phyloP scores from a whole-genome alignment of 2,797 vertebrate species.

The Argentina silus region DNA sequence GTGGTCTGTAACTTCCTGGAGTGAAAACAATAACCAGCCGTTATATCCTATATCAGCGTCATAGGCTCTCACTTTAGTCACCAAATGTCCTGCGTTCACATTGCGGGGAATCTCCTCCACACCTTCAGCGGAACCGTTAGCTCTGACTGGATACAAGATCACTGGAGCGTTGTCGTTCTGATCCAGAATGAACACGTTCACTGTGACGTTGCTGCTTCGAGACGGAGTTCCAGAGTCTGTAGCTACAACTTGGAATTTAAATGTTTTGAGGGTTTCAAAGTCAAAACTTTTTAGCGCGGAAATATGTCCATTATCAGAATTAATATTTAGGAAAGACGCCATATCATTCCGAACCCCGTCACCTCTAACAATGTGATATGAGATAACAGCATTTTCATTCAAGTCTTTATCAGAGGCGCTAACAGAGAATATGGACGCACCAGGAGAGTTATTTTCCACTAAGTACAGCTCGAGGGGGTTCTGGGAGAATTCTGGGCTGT shows the following conservation, averaged over 20 bases:
- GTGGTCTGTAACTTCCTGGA: slow-evolving; percentile 20
- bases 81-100: slow-evolving; percentile 28
- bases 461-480: slow-evolving; percentile 63
- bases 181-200: slow-evolving; percentile 76
- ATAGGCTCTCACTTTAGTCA: slow-evolving; percentile 45
- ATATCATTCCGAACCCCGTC: slow-evolving; percentile 20
- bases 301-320: slow-evolving; percentile 79
- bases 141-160: slow-evolving; percentile 29
- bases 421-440: slow-evolving; percentile 60
- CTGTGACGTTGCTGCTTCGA: slow-evolving; percentile 70
- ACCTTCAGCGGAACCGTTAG: slow-evolving; percentile 32
- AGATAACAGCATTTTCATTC: slow-evolving; percentile 61
- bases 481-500: slow-evolving; percentile 60
- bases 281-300: slow-evolving; percentile 80
- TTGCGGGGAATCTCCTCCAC: slow-evolving; percentile 30
- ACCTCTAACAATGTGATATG: slow-evolving; percentile 55
- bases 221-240: slow-evolving; percentile 76
- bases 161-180: slow-evolving; percentile 75
- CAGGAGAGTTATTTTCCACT: slow-evolving; percentile 71
- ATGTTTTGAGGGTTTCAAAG: slow-evolving; percentile 79
- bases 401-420: slow-evolving; percentile 64
- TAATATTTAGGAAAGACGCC: slow-evolving; percentile 64
- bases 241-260: slow-evolving; percentile 76
- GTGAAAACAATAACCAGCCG: slow-evolving; percentile 28
- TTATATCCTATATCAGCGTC: slow-evolving; percentile 38